Conservation (phyloP, 92 coral and sea anemone species). For the Diadumene lineata region DNA sequence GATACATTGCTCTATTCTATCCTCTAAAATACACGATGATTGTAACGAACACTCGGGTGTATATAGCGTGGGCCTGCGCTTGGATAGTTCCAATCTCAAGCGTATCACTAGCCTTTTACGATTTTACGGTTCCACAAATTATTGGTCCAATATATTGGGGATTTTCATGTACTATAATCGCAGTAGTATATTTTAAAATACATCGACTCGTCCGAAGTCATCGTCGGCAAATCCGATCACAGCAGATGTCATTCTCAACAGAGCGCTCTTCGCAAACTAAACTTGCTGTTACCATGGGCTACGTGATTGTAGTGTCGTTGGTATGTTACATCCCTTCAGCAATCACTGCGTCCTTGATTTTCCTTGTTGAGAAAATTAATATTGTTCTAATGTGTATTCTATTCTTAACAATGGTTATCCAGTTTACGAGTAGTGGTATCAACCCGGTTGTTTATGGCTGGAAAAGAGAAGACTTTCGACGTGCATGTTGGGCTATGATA, state of each 20-base stretch:
- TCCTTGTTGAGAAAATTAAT: not conserved
- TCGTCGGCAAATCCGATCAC: slow-evolving; percentile 5
- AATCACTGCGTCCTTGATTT: not conserved
- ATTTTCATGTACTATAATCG: not conserved
- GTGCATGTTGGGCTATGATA: not conserved
- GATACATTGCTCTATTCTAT: slow-evolving; percentile 16
- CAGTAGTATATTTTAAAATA: not conserved
- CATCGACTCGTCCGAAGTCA: not conserved
- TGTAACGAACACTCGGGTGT: not conserved
- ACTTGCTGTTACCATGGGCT: slow-evolving; percentile 1
- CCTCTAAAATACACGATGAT: slow-evolving; percentile 2
- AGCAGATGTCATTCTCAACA: not conserved
- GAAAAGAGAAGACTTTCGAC: slow-evolving; percentile 4
- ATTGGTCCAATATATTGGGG: not conserved
- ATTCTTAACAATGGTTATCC: not conserved
- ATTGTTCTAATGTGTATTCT: not conserved
- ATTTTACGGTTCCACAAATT: not conserved
- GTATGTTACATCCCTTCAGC: not conserved
- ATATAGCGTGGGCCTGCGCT: not conserved
- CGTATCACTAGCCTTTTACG: not conserved
- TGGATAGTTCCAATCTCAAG: not conserved
- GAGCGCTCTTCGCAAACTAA: not conserved
- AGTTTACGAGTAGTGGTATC: slow-evolving; percentile 4
- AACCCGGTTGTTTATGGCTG: slow-evolving; percentile 1
- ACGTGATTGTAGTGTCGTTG: not conserved